Evolutionary conservation across 2,113 vertebrate species (phyloP).

Genomic region (Montifringilla adamsi): DNA sequence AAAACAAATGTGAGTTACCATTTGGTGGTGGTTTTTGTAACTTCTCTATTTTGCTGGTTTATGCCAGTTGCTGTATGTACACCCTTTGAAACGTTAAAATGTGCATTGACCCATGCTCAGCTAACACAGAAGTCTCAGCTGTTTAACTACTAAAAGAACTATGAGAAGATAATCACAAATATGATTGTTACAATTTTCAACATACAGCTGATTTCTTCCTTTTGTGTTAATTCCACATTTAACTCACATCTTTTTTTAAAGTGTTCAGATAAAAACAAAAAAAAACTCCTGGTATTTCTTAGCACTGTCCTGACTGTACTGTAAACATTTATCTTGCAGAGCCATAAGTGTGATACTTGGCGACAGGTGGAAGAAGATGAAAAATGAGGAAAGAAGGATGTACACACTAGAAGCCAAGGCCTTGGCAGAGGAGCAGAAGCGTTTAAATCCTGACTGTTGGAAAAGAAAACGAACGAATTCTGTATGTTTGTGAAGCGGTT

Average conservation of each 20-base stretch:
- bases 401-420: constrained; percentile 98
- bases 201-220: not conserved
- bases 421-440: constrained; percentile 97
- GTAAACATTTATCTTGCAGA: constrained; percentile 76
- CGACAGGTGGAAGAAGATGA: constrained; percentile 99
- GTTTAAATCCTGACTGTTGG: constrained; percentile 99
- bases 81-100: not conserved
- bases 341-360: constrained; percentile 99
- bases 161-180: not conserved
- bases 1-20: not conserved
- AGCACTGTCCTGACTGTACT: not conserved
- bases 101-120: not conserved
- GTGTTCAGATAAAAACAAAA: not conserved
- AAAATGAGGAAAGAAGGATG: constrained; percentile 93
- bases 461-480: constrained; percentile 99
- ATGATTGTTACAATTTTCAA: not conserved
- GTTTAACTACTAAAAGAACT: not conserved
- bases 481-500: constrained; percentile 69
- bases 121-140: not conserved
- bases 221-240: not conserved
- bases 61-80: not conserved
- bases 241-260: not conserved
- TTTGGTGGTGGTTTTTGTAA: not conserved
- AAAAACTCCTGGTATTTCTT: not conserved
- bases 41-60: not conserved